These are phyloP conservation scores for Pygoscelis antarcticus DNA, from an alignment of 2,113 vertebrate species.

Conservation along the genomic window DNA sequence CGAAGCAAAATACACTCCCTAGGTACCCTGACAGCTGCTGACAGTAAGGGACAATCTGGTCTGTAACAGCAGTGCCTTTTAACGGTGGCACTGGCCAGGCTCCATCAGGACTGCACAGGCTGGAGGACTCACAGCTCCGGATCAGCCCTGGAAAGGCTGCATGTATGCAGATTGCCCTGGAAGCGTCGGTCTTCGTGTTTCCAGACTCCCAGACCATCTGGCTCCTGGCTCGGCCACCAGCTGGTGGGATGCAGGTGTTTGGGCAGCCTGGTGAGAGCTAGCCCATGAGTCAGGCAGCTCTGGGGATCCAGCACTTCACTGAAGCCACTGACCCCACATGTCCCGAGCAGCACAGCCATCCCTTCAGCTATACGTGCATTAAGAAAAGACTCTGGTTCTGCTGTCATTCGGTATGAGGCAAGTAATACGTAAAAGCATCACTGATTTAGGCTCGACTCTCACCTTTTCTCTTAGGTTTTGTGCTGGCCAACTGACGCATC, in stretches of 20 bases:
- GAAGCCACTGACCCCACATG: fast-evolving
- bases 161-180: not conserved
- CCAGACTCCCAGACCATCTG: slow-evolving; percentile 35
- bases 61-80: not conserved
- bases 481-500: not conserved
- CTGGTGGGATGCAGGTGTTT: not conserved
- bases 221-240: not conserved
- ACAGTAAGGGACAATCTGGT: slow-evolving; percentile 14
- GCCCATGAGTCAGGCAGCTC: not conserved
- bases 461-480: not conserved
- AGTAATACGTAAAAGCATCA: fast-evolving
- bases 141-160: slow-evolving; percentile 1
- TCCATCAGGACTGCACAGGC: not conserved
- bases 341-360: not conserved
- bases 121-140: not conserved
- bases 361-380: fast-evolving
- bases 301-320: not conserved
- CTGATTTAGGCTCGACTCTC: fast-evolving
- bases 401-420: not conserved
- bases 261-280: not conserved
- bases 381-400: not conserved
- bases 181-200: not conserved
- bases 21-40: slow-evolving; percentile 4
- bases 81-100: not conserved
- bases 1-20: not conserved